Conservation (phyloP, 2,888 invertebrate species). For the Diloba caeruleocephala region DNA sequence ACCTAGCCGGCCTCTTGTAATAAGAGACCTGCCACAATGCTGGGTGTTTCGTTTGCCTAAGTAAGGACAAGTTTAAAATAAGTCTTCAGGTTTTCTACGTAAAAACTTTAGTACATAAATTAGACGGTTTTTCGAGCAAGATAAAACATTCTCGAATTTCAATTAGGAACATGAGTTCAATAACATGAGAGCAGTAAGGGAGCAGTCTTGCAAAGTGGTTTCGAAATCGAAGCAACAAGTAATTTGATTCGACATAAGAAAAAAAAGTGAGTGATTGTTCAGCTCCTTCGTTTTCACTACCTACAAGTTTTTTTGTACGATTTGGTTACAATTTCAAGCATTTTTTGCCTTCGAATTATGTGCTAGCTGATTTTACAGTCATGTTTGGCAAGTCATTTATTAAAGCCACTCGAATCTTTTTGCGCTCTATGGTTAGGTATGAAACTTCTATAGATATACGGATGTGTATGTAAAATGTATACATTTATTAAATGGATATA, state of each 20-base stretch:
- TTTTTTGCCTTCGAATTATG: constrained; percentile 13
- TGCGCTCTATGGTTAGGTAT: not conserved
- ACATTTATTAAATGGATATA: too few species aligned
- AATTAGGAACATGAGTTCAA: not conserved
- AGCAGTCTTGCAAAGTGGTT: not conserved
- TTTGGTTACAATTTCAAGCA: not conserved
- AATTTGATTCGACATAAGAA: constrained; percentile 9
- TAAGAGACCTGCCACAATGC: too few species aligned
- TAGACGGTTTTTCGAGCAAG: not conserved
- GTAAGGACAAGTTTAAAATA: too few species aligned
- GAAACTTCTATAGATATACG: not conserved
- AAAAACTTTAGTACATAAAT: too few species aligned
- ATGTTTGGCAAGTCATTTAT: constrained; percentile 11
- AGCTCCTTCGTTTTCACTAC: constrained; percentile 2
- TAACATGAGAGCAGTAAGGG: not conserved
- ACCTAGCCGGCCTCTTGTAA: too few species aligned
- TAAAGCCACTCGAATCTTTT: not conserved
- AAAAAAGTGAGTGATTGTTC: not conserved
- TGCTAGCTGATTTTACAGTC: not conserved
- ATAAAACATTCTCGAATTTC: constrained; percentile 1
- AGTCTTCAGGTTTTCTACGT: too few species aligned
- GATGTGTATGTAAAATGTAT: too few species aligned
- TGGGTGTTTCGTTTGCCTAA: too few species aligned
- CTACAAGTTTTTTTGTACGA: constrained; percentile 9
- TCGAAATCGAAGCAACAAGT: not conserved